These are phyloP conservation scores for Monopis laevigella DNA, from an alignment of 2,888 invertebrate species.

Conservation along the genomic window DNA sequence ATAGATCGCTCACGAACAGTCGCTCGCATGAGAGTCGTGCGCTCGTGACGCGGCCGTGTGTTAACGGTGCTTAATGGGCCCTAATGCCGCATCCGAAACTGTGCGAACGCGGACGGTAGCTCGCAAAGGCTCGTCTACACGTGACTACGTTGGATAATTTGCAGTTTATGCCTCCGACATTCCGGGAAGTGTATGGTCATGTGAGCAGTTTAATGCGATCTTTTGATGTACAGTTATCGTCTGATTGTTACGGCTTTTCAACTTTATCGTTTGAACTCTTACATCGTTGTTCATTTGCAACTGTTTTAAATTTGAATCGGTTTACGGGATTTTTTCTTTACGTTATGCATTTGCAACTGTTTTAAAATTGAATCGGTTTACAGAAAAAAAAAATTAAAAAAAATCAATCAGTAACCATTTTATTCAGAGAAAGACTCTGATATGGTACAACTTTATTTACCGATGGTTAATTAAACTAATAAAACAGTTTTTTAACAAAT, in stretches of 20 bases:
- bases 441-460: no score
- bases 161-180: constrained; percentile 35
- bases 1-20: constrained; percentile 47
- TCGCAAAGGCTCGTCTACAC: constrained; percentile 43
- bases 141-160: constrained; percentile 53
- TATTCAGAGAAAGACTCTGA: no score
- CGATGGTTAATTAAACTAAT: no score
- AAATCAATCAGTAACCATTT: no score
- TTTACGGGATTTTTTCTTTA: no score
- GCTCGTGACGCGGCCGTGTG: constrained; percentile 59
- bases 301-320: no score
- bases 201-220: constrained; percentile 6
- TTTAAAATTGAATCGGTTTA: no score
- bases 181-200: constrained; percentile 14
- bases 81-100: constrained; percentile 65
- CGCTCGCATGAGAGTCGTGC: constrained; percentile 44
- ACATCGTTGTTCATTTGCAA: no score
- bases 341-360: no score
- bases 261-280: no score
- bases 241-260: background rate
- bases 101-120: constrained; percentile 66
- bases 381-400: no score
- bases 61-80: constrained; percentile 66
- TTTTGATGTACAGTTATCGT: constrained; percentile 1
- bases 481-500: no score